A percentile compares a stretch with the other conserved stretches of the same genome.
Evolutionary conservation across 2,797 vertebrate species (phyloP).

Genomic region (Cygnus olor): DNA sequence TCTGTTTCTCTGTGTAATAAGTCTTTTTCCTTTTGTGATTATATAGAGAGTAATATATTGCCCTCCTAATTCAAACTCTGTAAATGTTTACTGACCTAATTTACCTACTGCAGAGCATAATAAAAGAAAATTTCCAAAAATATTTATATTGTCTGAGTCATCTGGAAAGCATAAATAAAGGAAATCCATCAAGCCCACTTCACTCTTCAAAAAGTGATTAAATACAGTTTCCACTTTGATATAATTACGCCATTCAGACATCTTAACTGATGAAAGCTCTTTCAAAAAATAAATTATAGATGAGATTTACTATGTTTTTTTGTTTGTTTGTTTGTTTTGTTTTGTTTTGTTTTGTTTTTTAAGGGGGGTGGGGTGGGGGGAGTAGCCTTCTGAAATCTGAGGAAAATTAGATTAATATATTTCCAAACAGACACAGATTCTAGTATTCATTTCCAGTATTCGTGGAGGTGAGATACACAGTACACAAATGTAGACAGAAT

Average conservation of each 20-base stretch:
- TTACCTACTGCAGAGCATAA: background rate
- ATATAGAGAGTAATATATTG: background rate
- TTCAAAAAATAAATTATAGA: constrained; percentile 9
- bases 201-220: constrained; percentile 30
- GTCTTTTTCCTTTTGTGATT: background rate
- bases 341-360: no score
- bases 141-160: constrained; percentile 31
- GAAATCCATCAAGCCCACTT: constrained; percentile 17
- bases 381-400: background rate
- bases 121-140: background rate
- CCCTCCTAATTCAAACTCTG: background rate
- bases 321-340: no score
- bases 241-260: constrained; percentile 1
- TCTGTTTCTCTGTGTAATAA: background rate
- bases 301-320: background rate
- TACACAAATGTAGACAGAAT: background rate
- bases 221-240: background rate
- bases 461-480: fast-evolving
- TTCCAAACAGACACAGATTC: background rate
- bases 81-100: background rate
- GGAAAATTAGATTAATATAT: background rate
- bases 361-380: no score
- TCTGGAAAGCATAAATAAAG: constrained; percentile 45
- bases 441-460: background rate
- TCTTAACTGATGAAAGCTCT: constrained; percentile 17